Evolutionary conservation across 2,888 invertebrate genomes (phyloP).

Genomic region (Ischnus inquisitorius): DNA sequence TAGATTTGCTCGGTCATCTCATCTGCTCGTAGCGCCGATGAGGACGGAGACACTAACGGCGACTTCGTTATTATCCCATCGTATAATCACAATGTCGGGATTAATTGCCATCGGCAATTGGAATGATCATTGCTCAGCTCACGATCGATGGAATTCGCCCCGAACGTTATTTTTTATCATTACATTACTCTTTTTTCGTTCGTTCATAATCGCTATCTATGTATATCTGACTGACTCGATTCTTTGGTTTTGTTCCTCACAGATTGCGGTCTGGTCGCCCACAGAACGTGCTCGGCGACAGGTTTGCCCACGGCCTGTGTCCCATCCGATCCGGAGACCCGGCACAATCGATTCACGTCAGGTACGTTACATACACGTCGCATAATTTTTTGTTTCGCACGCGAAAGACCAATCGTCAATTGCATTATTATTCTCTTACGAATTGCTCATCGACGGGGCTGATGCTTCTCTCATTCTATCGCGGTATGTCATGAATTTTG

Average conservation of each 20-base stretch:
- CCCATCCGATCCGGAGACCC: conserved; percentile 82
- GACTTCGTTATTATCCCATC: conserved; percentile 38
- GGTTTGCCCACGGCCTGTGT: conserved; percentile 87
- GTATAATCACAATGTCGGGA: conserved; percentile 40
- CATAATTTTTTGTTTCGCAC: conserved; percentile 23
- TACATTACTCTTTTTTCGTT: conserved; percentile 36
- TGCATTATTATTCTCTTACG: conserved; percentile 52
- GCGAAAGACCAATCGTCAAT: conserved; percentile 26
- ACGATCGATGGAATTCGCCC: conserved; percentile 46
- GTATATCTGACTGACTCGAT: conserved; percentile 3
- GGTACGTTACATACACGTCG: conserved; percentile 75
- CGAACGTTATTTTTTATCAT: conserved; percentile 23
- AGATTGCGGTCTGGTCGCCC: conserved; percentile 91
- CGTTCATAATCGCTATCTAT: conserved; percentile 37
- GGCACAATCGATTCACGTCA: conserved; percentile 81
- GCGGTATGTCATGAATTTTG: not conserved
- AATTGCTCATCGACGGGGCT: conserved; percentile 38
- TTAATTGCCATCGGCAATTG: conserved; percentile 40
- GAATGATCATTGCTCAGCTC: conserved; percentile 24
- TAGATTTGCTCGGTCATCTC: conserved; percentile 33
- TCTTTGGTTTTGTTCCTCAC: conserved; percentile 69
- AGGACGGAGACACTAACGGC: not conserved
- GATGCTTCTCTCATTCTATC: not conserved
- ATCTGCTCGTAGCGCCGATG: not conserved
- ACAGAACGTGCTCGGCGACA: conserved; percentile 90